phyloP scores from a whole-genome alignment of 2,113 vertebrate genomes.

The Pangasianodon gigas region DNA sequence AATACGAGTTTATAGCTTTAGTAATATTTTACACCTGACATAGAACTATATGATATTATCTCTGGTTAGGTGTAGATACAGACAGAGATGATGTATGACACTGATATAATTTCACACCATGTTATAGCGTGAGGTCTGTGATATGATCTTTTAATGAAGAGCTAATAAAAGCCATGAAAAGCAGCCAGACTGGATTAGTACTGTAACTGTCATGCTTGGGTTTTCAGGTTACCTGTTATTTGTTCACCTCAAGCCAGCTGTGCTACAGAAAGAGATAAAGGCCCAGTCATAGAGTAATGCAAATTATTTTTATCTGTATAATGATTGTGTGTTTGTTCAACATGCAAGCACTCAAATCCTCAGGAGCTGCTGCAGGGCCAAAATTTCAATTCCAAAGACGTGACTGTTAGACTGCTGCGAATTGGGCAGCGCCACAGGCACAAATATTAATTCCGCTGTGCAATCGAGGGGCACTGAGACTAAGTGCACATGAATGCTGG shows the following conservation, averaged over 20 bases:
- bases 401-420: constrained; percentile 37
- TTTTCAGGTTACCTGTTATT: neutral
- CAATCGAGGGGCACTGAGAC: constrained; percentile 23
- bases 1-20: neutral
- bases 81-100: neutral
- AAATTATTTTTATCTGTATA: neutral
- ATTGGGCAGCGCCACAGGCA: constrained; percentile 35
- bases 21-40: neutral
- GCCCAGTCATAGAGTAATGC: neutral
- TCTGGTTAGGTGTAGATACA: neutral
- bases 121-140: constrained; percentile 15
- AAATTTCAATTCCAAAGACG: constrained; percentile 41
- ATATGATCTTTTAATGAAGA: constrained; percentile 16
- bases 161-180: constrained; percentile 5
- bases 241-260: neutral
- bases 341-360: constrained; percentile 5
- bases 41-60: neutral
- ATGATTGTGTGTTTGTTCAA: constrained; percentile 3
- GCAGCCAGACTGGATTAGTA: constrained; percentile 14
- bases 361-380: constrained; percentile 14
- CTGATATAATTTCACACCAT: constrained; percentile 35
- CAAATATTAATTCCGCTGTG: constrained; percentile 33
- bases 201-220: neutral
- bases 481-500: constrained; percentile 44
- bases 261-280: neutral